A percentile compares a stretch with the other conserved stretches of the same genome.
Evolutionary conservation across 2,113 vertebrate species (phyloP).

Genomic region (Syrrhaptes paradoxus): DNA sequence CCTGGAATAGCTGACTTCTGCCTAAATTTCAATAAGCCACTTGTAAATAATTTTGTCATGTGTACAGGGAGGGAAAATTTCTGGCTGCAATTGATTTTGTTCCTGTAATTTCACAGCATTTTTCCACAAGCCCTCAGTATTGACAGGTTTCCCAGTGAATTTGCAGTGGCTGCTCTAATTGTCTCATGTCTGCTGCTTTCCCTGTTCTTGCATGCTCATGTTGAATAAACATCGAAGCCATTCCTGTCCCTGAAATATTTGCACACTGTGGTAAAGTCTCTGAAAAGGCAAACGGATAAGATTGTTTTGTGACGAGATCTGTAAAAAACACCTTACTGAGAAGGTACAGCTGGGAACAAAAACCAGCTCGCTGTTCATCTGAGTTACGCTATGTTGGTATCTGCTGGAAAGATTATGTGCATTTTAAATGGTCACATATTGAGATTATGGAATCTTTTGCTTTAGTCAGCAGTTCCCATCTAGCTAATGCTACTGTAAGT

Average conservation of each 20-base stretch:
- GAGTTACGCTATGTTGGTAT: background rate
- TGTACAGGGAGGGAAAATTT: constrained; percentile 67
- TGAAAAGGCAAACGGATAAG: background rate
- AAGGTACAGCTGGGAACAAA: background rate
- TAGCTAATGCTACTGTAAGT: background rate
- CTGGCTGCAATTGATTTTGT: constrained; percentile 64
- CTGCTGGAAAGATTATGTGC: background rate
- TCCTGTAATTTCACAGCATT: constrained; percentile 57
- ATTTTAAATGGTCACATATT: background rate
- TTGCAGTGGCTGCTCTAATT: constrained; percentile 33
- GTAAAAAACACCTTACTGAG: background rate
- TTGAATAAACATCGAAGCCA: background rate
- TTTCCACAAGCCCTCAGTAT: constrained; percentile 43
- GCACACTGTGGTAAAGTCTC: background rate
- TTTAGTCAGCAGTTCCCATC: background rate
- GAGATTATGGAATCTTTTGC: background rate
- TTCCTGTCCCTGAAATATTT: background rate
- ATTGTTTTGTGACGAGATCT: background rate
- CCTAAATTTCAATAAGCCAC: constrained; percentile 61
- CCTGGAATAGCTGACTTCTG: constrained; percentile 46
- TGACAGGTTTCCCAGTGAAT: constrained; percentile 61
- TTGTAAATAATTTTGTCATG: constrained; percentile 70
- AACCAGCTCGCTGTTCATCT: background rate
- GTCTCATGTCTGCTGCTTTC: constrained; percentile 14
- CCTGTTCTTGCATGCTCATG: background rate